A percentile compares a stretch with the other conserved stretches of the same genome.
phyloP scores from a whole-genome alignment of 2,888 invertebrate species.

The Tenthredo mesomela region DNA sequence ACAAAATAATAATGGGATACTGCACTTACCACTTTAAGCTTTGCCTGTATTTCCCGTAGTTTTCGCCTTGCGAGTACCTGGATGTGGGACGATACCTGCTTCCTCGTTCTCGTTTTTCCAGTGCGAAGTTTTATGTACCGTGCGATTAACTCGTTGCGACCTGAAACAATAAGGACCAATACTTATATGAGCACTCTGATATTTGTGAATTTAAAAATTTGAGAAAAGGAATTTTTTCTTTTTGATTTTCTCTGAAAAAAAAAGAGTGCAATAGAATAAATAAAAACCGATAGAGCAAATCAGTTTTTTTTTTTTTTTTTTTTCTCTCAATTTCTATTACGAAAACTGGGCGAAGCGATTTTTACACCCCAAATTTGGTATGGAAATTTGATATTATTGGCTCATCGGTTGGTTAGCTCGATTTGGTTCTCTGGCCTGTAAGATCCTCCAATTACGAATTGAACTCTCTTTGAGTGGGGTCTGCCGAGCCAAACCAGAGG shows the following conservation, averaged over 20 bases:
- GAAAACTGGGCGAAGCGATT: neutral
- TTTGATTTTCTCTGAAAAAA: constrained; percentile 12
- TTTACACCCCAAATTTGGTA: neutral
- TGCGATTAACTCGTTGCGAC: constrained; percentile 99
- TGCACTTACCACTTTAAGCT: constrained; percentile 95
- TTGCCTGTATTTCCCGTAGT: constrained; percentile 98
- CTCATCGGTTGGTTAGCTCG: constrained; percentile 17
- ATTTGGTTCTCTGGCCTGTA: constrained; percentile 28
- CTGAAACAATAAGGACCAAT: constrained; percentile 82
- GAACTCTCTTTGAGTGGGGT: constrained; percentile 29
- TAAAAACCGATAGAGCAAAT: too few species aligned
- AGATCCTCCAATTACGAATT: constrained; percentile 41
- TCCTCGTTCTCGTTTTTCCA: constrained; percentile 99
- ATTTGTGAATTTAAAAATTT: neutral
- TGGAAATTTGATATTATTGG: constrained; percentile 43
- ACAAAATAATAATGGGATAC: neutral
- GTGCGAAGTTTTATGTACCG: constrained; percentile 99
- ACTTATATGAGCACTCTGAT: neutral
- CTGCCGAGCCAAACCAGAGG: constrained; percentile 36
- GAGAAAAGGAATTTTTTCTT: neutral
- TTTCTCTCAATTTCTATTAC: neutral
- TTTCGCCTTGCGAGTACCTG: constrained; percentile 99
- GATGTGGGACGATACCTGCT: constrained; percentile 99
- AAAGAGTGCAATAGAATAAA: too few species aligned
- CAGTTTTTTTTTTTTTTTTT: too few species aligned